A percentile compares a stretch with the other conserved stretches of the same genome.
Evolutionary conservation across 2,113 vertebrate species (phyloP).

Genomic region (Hippocampus guttulatus): DNA sequence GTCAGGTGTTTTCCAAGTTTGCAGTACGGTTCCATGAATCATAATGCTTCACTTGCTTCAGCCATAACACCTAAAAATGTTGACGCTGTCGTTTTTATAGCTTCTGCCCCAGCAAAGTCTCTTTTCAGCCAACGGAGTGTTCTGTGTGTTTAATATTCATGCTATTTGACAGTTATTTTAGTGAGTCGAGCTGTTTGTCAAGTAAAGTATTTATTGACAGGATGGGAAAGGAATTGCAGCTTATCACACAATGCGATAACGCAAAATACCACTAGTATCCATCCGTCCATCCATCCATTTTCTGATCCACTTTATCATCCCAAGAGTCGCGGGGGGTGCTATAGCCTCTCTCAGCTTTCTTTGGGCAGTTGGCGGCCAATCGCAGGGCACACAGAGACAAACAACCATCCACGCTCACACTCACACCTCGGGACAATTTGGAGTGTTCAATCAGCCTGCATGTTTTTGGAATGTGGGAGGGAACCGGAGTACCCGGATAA

Average conservation of each 20-base stretch:
- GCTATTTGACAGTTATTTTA: not conserved
- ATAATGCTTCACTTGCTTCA: constrained; percentile 22
- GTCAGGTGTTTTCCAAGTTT: constrained; percentile 27
- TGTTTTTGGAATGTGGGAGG: too few relatives aligned
- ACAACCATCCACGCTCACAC: too few relatives aligned
- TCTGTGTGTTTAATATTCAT: not conserved
- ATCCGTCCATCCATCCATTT: too few relatives aligned
- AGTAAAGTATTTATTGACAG: not conserved
- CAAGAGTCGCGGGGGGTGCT: too few relatives aligned
- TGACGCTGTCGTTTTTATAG: not conserved
- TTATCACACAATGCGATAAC: not conserved
- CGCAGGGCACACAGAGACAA: too few relatives aligned
- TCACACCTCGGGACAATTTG: too few relatives aligned
- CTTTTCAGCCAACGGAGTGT: not conserved
- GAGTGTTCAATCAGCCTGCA: too few relatives aligned
- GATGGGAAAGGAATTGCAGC: not conserved
- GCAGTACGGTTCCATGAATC: constrained; percentile 8
- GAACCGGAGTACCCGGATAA: too few relatives aligned
- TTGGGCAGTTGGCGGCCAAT: too few relatives aligned
- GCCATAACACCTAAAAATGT: constrained; percentile 40
- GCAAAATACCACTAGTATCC: not conserved
- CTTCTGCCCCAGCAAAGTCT: not conserved
- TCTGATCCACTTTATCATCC: too few relatives aligned
- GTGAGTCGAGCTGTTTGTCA: not conserved
- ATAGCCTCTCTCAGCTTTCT: too few relatives aligned